A percentile compares a stretch with the other conserved stretches of the same genome.
Evolutionary conservation across 2,797 vertebrate genomes (phyloP).

Genomic region (Lerista edwardsae): DNA sequence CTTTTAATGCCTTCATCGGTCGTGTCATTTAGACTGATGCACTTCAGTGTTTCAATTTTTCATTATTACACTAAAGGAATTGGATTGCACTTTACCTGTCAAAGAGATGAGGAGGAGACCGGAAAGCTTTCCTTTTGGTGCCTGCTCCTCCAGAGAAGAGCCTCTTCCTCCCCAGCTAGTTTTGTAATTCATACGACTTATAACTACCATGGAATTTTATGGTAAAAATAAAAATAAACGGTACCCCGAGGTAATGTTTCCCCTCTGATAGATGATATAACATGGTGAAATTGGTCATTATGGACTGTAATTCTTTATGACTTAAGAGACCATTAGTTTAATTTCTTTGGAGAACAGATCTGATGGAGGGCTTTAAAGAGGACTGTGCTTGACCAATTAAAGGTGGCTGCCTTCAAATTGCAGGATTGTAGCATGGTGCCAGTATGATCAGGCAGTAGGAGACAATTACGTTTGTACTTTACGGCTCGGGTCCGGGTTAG

Average conservation of each 20-base stretch:
- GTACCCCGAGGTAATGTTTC: conserved; percentile 56
- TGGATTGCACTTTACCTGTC: conserved; percentile 52
- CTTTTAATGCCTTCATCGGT: conserved; percentile 35
- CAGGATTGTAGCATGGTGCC: conserved; percentile 25
- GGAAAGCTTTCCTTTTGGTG: conserved; percentile 51
- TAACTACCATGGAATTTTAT: conserved; percentile 62
- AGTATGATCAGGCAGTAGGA: background rate
- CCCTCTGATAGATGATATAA: conserved; percentile 62
- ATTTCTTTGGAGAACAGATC: conserved; percentile 38
- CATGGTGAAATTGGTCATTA: conserved; percentile 61
- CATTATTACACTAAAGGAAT: conserved; percentile 24
- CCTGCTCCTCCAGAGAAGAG: conserved; percentile 26
- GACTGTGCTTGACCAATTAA: conserved; percentile 30
- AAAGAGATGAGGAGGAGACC: conserved; percentile 49
- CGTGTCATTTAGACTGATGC: conserved; percentile 49
- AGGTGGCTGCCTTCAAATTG: conserved; percentile 17
- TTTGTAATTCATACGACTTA: conserved; percentile 57
- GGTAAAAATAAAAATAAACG: conserved; percentile 60
- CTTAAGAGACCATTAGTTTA: conserved; percentile 59
- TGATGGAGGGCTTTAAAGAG: background rate
- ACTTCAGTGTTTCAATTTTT: conserved; percentile 58
- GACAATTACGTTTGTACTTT: conserved; percentile 4
- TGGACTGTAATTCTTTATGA: conserved; percentile 48
- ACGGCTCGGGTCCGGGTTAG: too few relatives aligned
- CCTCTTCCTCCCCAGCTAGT: background rate